phyloP scores from a whole-genome alignment of 2,888 invertebrate species.

The Metallyticus violacea region DNA sequence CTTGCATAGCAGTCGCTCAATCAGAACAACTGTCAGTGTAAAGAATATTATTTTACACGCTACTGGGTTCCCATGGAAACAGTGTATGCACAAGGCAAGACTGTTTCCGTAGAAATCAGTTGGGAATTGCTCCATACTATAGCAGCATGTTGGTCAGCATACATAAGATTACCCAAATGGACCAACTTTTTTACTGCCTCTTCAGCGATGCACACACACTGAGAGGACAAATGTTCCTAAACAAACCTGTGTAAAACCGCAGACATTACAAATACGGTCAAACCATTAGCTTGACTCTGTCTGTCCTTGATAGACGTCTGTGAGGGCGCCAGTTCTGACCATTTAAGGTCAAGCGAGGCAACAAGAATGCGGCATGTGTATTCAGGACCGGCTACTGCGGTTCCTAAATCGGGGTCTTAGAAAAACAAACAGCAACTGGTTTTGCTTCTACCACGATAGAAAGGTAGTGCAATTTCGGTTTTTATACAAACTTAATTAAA shows the following conservation, averaged over 20 bases:
- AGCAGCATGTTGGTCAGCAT: no score
- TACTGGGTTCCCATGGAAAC: no score
- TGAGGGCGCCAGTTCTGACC: neutral
- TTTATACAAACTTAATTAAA: no score
- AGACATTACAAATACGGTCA: neutral
- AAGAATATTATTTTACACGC: no score
- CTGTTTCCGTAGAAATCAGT: no score
- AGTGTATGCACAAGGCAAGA: no score
- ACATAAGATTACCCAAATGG: neutral
- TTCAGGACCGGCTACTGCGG: neutral
- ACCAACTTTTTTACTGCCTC: no score
- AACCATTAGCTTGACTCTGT: neutral
- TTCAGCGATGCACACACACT: neutral
- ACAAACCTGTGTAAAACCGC: neutral
- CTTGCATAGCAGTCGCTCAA: no score
- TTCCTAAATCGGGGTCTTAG: neutral
- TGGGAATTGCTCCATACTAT: neutral
- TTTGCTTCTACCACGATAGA: neutral
- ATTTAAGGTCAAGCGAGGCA: neutral
- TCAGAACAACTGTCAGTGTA: no score
- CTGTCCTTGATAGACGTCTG: neutral
- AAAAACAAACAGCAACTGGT: neutral
- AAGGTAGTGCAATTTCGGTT: no score
- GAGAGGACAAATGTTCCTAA: neutral
- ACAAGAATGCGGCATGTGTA: neutral